Conservation (phyloP, 92 coral and sea anemone species). For the Epizoanthus illoricatus region DNA sequence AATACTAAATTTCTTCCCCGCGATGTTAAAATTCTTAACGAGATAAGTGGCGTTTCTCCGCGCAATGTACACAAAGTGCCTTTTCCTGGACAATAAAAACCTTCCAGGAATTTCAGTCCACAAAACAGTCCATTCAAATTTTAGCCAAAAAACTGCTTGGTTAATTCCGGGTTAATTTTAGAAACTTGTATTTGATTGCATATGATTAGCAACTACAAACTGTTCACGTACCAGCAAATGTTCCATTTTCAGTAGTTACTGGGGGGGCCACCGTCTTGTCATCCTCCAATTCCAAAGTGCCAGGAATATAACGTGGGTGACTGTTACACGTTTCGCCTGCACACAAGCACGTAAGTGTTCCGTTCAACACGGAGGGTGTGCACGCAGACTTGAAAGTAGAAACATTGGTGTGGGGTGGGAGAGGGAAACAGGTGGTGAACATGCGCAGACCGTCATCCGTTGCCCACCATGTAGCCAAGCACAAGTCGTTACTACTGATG, state of each 20-base stretch:
- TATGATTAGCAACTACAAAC: too few relatives aligned
- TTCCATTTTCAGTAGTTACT: background rate
- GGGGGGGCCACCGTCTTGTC: background rate
- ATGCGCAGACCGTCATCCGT: slow-evolving; percentile 20
- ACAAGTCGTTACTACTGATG: slow-evolving; percentile 26
- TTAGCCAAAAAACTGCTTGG: too few relatives aligned
- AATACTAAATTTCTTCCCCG: too few relatives aligned
- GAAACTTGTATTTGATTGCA: too few relatives aligned
- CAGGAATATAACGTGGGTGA: background rate
- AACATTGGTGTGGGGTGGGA: slow-evolving; percentile 20
- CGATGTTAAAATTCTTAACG: too few relatives aligned
- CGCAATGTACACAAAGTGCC: too few relatives aligned
- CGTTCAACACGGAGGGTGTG: background rate
- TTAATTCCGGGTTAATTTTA: too few relatives aligned
- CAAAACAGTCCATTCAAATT: too few relatives aligned
- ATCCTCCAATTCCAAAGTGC: background rate
- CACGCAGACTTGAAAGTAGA: slow-evolving; percentile 4
- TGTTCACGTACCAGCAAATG: slow-evolving; percentile 20
- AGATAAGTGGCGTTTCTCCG: too few relatives aligned
- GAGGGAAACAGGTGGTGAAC: slow-evolving; percentile 30
- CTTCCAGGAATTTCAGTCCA: too few relatives aligned
- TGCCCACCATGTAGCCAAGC: slow-evolving; percentile 34
- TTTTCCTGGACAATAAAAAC: too few relatives aligned
- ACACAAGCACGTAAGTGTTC: slow-evolving; percentile 22
- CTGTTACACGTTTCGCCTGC: slow-evolving; percentile 11